Evolutionary conservation across 53 echinoderm and acorn worm genomes (phyloP).

Genomic region (Luidia sarsii): DNA sequence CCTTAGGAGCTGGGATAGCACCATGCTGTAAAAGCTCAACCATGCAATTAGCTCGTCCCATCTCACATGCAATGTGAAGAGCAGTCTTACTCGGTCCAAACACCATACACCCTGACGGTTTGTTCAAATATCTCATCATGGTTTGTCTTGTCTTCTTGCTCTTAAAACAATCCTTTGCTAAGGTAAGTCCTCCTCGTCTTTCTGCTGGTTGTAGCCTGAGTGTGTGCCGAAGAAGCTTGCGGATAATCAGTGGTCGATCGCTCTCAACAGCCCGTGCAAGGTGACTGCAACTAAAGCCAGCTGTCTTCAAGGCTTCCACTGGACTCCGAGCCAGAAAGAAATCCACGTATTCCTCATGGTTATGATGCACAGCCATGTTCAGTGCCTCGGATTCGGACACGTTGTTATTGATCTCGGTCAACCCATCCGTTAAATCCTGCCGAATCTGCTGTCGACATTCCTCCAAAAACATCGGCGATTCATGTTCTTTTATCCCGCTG

Average conservation of each 20-base stretch:
- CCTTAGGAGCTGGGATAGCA: slow-evolving; percentile 19
- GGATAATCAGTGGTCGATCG: slow-evolving; percentile 12
- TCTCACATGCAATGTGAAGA: slow-evolving; percentile 47
- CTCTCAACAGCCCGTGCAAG: slow-evolving; percentile 37
- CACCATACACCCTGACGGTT: slow-evolving; percentile 23
- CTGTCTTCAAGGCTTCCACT: not conserved
- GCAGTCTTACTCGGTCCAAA: slow-evolving; percentile 42
- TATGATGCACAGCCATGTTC: slow-evolving; percentile 28
- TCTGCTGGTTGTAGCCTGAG: not conserved
- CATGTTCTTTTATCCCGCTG: slow-evolving; percentile 4
- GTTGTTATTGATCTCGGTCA: not conserved
- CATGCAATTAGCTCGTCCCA: slow-evolving; percentile 31
- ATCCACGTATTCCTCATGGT: slow-evolving; percentile 40
- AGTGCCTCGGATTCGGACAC: slow-evolving; percentile 38
- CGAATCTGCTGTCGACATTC: not conserved
- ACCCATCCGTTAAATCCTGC: not conserved
- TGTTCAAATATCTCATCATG: slow-evolving; percentile 1
- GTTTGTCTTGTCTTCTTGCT: not conserved
- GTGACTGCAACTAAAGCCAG: slow-evolving; percentile 29
- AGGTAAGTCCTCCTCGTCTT: not conserved
- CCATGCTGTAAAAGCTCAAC: slow-evolving; percentile 28
- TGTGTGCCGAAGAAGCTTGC: slow-evolving; percentile 36
- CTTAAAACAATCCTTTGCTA: not conserved
- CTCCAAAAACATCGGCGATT: not conserved
- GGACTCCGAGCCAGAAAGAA: slow-evolving; percentile 17